These are phyloP conservation scores for Thysanoteuthis rhombus DNA, from an alignment of 2,888 invertebrate species.

Conservation along the genomic window DNA sequence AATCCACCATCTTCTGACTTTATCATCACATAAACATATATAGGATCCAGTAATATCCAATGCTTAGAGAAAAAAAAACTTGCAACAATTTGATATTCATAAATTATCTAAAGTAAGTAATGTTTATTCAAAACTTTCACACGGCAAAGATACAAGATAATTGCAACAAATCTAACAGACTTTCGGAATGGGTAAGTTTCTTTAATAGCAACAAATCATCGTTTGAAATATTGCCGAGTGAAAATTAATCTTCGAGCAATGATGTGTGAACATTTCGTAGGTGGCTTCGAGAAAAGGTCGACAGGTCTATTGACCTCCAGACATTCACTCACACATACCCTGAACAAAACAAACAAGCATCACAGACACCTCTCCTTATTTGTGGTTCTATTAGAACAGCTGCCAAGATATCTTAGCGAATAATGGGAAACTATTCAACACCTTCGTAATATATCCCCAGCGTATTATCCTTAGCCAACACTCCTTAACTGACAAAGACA, in stretches of 20 bases:
- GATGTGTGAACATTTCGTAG: neutral
- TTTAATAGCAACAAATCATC: no score
- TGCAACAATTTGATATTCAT: no score
- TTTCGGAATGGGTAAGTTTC: no score
- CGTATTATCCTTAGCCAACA: neutral
- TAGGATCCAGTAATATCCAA: no score
- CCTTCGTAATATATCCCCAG: neutral
- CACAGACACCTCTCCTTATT: neutral
- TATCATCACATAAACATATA: no score
- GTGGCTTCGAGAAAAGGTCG: neutral
- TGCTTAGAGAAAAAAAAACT: no score
- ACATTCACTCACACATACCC: neutral
- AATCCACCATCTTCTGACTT: no score
- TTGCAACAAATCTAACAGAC: no score
- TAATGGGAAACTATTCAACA: neutral
- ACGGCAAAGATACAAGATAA: no score
- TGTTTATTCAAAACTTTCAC: no score
- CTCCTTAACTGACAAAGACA: neutral
- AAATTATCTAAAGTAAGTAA: no score
- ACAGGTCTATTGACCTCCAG: neutral
- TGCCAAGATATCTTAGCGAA: neutral
- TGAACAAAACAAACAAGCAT: neutral
- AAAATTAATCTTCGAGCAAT: neutral
- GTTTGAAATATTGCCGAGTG: neutral
- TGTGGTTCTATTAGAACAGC: neutral